phyloP scores from a whole-genome alignment of 1,140 invertebrate species.

The Venturia canescens region DNA sequence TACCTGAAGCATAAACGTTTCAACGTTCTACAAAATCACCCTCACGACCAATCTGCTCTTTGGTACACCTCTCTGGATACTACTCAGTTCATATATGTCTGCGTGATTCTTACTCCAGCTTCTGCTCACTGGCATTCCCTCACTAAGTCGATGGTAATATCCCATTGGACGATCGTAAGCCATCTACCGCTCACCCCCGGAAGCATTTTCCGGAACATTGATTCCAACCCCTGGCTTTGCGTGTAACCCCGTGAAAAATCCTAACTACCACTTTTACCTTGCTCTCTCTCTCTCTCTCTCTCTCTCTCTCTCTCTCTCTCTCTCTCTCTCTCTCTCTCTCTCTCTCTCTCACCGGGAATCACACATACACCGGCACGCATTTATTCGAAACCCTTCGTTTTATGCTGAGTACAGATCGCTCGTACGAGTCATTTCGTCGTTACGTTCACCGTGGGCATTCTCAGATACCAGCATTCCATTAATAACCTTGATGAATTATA shows the following conservation, averaged over 20 bases:
- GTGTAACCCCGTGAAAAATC: conserved; percentile 46
- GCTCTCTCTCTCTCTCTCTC: no score
- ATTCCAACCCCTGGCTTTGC: conserved; percentile 43
- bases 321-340: no score
- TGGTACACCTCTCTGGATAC: conserved; percentile 8
- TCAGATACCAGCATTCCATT: neutral
- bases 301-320: no score
- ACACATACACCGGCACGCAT: neutral
- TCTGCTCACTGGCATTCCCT: conserved; percentile 48
- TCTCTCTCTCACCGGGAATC: neutral
- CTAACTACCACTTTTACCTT: conserved; percentile 42
- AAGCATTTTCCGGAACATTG: conserved; percentile 45
- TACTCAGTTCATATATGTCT: neutral
- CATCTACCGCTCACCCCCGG: conserved; percentile 49
- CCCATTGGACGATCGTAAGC: conserved; percentile 44
- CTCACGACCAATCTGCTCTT: conserved; percentile 45
- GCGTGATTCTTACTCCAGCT: neutral
- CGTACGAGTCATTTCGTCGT: neutral
- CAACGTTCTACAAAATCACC: neutral
- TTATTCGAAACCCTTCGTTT: neutral
- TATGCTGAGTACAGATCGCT: neutral
- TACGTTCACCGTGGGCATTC: neutral
- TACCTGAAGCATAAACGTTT: conserved; percentile 1
- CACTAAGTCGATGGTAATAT: conserved; percentile 58
- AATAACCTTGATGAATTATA: neutral